These are phyloP conservation scores for Drosophila melanosoma DNA, from an alignment of 2,888 invertebrate species.

Conservation along the genomic window DNA sequence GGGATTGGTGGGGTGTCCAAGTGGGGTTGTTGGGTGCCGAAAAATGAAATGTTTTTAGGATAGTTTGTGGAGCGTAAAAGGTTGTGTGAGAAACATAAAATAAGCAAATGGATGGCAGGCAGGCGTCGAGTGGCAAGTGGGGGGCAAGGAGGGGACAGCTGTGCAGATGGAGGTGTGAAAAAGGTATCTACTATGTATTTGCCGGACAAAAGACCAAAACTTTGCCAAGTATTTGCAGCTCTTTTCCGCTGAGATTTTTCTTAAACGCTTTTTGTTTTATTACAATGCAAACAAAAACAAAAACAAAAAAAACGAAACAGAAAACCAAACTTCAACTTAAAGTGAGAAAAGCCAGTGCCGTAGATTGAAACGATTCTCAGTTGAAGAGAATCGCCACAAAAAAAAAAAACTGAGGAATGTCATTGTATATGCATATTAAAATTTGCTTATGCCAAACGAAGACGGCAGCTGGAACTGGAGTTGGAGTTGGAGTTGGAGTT, in stretches of 20 bases:
- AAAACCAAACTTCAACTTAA: slow-evolving; percentile 17
- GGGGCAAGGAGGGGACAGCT: not conserved
- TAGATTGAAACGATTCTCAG: slow-evolving; percentile 48
- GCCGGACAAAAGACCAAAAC: slow-evolving; percentile 57
- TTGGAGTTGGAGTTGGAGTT: slow-evolving; percentile 6
- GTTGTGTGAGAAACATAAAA: slow-evolving; percentile 29
- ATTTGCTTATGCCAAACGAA: slow-evolving; percentile 65
- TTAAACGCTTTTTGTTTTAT: slow-evolving; percentile 54
- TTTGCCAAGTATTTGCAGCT: slow-evolving; percentile 48
- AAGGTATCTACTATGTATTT: slow-evolving; percentile 41
- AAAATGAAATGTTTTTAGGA: slow-evolving; percentile 37
- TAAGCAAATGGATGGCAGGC: not conserved
- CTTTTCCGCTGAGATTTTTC: slow-evolving; percentile 64
- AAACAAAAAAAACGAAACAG: slow-evolving; percentile 7
- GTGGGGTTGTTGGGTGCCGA: slow-evolving; percentile 28
- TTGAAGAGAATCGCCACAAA: slow-evolving; percentile 34
- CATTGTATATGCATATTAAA: slow-evolving; percentile 73
- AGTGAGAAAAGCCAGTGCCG: slow-evolving; percentile 74
- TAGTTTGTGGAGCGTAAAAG: slow-evolving; percentile 61
- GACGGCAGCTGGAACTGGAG: slow-evolving; percentile 16
- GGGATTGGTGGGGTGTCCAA: slow-evolving; percentile 10
- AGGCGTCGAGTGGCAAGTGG: not conserved
- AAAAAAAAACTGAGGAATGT: slow-evolving; percentile 41
- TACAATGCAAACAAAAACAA: slow-evolving; percentile 58
- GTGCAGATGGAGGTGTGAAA: slow-evolving; percentile 68